phyloP scores from a whole-genome alignment of 2,113 vertebrate species.

The Lycocorax pyrrhopterus region DNA sequence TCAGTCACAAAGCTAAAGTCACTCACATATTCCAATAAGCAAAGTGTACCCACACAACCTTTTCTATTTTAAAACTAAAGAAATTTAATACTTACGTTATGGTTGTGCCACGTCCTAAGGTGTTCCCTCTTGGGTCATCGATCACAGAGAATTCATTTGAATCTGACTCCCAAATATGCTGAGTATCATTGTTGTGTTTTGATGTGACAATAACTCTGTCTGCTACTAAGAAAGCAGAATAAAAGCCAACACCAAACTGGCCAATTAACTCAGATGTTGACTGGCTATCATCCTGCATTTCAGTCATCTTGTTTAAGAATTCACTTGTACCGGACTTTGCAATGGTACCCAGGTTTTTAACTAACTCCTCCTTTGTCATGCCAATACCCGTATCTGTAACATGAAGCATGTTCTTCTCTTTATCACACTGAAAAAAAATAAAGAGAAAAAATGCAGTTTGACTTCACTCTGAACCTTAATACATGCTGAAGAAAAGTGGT shows the following conservation, averaged over 20 bases:
- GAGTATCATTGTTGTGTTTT: constrained; percentile 95
- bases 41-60: not conserved
- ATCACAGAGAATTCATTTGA: constrained; percentile 95
- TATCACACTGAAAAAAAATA: constrained; percentile 83
- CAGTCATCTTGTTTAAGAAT: constrained; percentile 93
- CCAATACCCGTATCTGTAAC: constrained; percentile 96
- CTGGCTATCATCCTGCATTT: constrained; percentile 88
- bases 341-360: constrained; percentile 96
- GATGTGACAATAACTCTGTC: constrained; percentile 97
- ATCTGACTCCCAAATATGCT: constrained; percentile 99
- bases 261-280: constrained; percentile 98
- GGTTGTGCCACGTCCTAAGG: constrained; percentile 91
- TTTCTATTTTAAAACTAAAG: not conserved
- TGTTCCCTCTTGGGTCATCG: constrained; percentile 90
- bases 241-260: constrained; percentile 98
- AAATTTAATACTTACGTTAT: constrained; percentile 83
- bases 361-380: constrained; percentile 95
- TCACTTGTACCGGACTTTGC: constrained; percentile 98
- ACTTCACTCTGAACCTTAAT: not conserved
- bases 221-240: constrained; percentile 96
- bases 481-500: not conserved
- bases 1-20: not conserved
- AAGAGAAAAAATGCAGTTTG: not conserved
- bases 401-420: constrained; percentile 98
- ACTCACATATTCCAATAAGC: not conserved